Evolutionary conservation across 2,888 invertebrate species (phyloP).

Genomic region (Drosophila lutescens): DNA sequence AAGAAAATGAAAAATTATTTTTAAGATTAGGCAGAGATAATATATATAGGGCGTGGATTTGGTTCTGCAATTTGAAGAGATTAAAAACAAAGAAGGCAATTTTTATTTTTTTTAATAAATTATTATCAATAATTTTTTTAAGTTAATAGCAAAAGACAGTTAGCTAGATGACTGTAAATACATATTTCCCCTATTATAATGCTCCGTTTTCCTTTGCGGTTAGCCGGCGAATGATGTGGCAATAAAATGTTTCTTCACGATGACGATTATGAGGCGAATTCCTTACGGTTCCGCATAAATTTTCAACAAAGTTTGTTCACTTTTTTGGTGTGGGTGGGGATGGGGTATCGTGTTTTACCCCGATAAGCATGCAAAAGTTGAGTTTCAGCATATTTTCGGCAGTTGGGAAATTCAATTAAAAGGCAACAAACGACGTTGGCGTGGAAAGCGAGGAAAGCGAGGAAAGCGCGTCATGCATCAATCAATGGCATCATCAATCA

Average conservation of each 20-base stretch:
- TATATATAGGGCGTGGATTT: neutral
- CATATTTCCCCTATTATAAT: neutral
- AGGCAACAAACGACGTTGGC: slow-evolving; percentile 59
- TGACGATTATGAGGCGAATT: slow-evolving; percentile 72
- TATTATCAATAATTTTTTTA: too few relatives aligned
- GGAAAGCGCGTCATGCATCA: slow-evolving; percentile 71
- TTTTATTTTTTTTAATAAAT: neutral
- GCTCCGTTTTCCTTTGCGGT: slow-evolving; percentile 10
- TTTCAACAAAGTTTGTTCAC: slow-evolving; percentile 48
- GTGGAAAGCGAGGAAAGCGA: slow-evolving; percentile 16
- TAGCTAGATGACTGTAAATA: neutral
- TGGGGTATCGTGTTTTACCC: slow-evolving; percentile 48
- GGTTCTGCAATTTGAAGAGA: neutral
- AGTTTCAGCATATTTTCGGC: slow-evolving; percentile 49
- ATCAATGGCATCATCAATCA: slow-evolving; percentile 77
- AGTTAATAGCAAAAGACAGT: neutral
- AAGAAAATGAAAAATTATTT: slow-evolving; percentile 56
- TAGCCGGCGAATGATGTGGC: slow-evolving; percentile 68
- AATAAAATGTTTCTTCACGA: slow-evolving; percentile 68
- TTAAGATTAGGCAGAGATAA: slow-evolving; percentile 4
- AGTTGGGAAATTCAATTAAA: slow-evolving; percentile 75
- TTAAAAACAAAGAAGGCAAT: neutral
- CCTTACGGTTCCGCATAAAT: slow-evolving; percentile 57
- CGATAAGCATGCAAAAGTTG: slow-evolving; percentile 74
- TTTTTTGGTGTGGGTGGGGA: neutral